Evolutionary conservation across 2,888 invertebrate species (phyloP), one percentile per base, ranked within the genome.

Genomic region (Eupithecia vulgata): DNA sequence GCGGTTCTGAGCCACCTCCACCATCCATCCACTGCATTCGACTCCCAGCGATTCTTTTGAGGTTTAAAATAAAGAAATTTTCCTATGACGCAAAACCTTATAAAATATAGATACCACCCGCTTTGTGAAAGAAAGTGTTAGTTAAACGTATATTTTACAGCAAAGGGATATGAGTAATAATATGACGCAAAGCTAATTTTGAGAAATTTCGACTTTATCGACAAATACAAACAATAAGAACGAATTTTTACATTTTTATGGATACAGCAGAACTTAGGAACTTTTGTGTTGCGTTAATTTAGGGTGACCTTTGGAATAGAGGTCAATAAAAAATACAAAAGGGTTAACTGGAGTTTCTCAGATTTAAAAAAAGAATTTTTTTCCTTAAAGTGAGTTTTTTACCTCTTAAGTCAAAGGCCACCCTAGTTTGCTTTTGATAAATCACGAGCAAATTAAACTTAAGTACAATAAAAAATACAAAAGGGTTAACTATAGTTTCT

Each of bases 241-340:
- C 21, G 21, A 57, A 8, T 57, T 57, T 21, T n/a, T 48, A 21
- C 48, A 21, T 52, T 52, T 21, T 21, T 1, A 52, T 10, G 21
- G 6, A n/a, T n/a, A 10, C 21, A 52, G 48, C 21, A 25, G 57
- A 1, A 57, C 57, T 61, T 34, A 0, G 17, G 0, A 61, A 30
- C 5, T 6, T 30, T 15, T 59, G 15, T 17, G 35, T 61, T 61
- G 6, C 10, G 10, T 40, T 3, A 64, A 64, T 15, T 64, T 64
- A 35, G 40, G 64, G 64, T 64, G 13, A 64, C 64, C 64, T 37
- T 64, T 64, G 35, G 40, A 40, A 35, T 40, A 34, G 35, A 35
- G 21, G n/a, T 25, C 17, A 37, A 34, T 17, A 35, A 34, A 62
- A 48, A 61, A 25, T 30, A 61, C 17, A 61, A 34, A 15, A 61